Base-by-base conservation (phyloP, 2,797 vertebrate genomes). In the Labroides dimidiatus region DNA sequence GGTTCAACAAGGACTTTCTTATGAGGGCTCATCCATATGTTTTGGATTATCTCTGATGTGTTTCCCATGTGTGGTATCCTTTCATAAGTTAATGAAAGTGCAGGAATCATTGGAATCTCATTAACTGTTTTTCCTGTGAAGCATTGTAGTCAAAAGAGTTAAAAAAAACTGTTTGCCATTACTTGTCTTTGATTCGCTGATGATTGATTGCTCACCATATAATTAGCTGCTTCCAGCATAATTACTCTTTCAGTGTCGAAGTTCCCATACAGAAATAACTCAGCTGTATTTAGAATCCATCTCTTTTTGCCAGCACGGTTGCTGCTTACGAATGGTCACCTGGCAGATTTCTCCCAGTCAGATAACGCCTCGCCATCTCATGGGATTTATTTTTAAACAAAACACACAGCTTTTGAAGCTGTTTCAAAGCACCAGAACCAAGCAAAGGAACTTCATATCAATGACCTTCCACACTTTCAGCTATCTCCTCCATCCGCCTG, bases 181-280 rank as follows among this genome's bases (percentile, higher is more conserved):
- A 10, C 51, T 78, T 39, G 37, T 15, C 82, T 76, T 75, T 85
- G 67, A 88, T 86, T 89, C 71, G 64, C 72, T 51, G 56, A 52
- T 51, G 71, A 89, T 81, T 82, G 72, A 85, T 74, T 62, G 77
- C 83, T 63, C 63, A 82, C 73, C 86, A 64, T 86, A 49, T 84
- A 88, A 90, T 91, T 86, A 88, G 78, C 72, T 48, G 51, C 78
- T 74, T 83, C 77, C 66, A 76, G 80, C 62, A 36, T 82, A 84
- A 85, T 64, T 84, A 71, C 61, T 77, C 75, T 77, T 75, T 84
- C 56, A 19, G 49, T 58, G 64, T 76, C 30, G 11, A 73, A 72
- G 83, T 84, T 87, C 82, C 81, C 84, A 86, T 61, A 81, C 87
- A 75, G 77, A 91, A 90, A 90, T 87, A 87, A 85, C 86, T 84